A percentile compares a stretch with the other conserved stretches of the same genome.
Evolutionary conservation across 2,888 invertebrate genomes (phyloP).

Genomic region (Meghimatium bilineatum): DNA sequence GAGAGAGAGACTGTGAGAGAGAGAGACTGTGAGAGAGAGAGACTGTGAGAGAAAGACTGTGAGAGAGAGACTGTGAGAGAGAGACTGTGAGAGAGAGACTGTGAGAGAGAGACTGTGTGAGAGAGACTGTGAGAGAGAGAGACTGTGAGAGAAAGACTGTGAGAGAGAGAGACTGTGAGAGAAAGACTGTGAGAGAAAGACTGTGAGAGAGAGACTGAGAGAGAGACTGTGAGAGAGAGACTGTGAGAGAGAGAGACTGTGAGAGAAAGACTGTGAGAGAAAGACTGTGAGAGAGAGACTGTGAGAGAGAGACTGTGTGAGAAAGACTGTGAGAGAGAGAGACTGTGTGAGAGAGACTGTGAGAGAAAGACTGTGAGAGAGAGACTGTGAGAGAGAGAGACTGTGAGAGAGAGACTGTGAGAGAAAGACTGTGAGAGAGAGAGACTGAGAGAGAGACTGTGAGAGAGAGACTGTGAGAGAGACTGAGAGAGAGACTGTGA

Average conservation of each 20-base stretch:
- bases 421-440: neutral
- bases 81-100: slow-evolving; percentile 1
- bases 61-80: neutral
- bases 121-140: slow-evolving; percentile 1
- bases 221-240: slow-evolving; percentile 24
- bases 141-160: neutral
- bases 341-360: slow-evolving; percentile 34
- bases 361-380: slow-evolving; percentile 14
- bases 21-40: neutral
- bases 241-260: slow-evolving; percentile 14
- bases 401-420: slow-evolving; percentile 28
- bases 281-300: slow-evolving; percentile 21
- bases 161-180: neutral
- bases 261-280: slow-evolving; percentile 18
- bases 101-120: neutral
- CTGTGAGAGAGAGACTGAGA: slow-evolving; percentile 9
- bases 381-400: slow-evolving; percentile 32
- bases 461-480: slow-evolving; percentile 3
- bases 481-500: neutral
- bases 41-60: slow-evolving; percentile 1
- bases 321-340: slow-evolving; percentile 40
- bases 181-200: neutral
- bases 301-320: slow-evolving; percentile 35
- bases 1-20: neutral
- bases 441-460: slow-evolving; percentile 10